Evolutionary conservation across 2,113 vertebrate genomes (phyloP), one percentile per base, ranked within the genome.

Genomic region (Piaya cayana): DNA sequence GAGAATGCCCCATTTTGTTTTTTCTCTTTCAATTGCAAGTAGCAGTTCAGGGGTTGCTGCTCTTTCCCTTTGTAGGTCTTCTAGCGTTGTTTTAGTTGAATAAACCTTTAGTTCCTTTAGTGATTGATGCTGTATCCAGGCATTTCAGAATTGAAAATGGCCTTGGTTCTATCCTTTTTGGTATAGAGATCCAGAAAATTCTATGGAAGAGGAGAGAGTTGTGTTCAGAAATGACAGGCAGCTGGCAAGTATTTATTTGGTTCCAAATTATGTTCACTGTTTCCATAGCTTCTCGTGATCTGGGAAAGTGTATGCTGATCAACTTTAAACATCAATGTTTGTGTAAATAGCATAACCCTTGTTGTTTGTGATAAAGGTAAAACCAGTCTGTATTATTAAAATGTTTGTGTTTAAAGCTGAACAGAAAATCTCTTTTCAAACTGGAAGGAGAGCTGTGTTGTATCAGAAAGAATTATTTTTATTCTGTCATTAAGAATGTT

Each of bases 181-280:
- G 4, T 10, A 15, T 56, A 43, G n/a, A 78, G 15, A 49, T 34
- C 4, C 7, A 53, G 1, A 68, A 63, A 36, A 3, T 29, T 76
- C 15, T 4, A 1, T 83, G 25, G 9, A 63, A 55, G 18, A 60
- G 22, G 50, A 29, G 36, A 60, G 32, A 39, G n/a, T 42, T 79
- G 20, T 2, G 1, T 8, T 67, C 22, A 19, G 19, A 93, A 39
- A 39, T 45, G n/a, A 47, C 42, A 42, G n/a, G 11, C 22, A 70
- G 30, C 25, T 13, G 34, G 23, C 29, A 83, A 19, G 30, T 72
- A 32, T 2, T 70, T 36, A 20, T 18, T 86, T 88, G 45, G 19
- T 59, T 93, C 9, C 29, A 20, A 71, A 22, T 71, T 39, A 6
- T 8, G 18, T 0, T 1, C 9, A 20, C 12, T 0, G 1, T 34